phyloP scores from a whole-genome alignment of 2,113 vertebrate species.

The Chascanopsetta lugubris region DNA sequence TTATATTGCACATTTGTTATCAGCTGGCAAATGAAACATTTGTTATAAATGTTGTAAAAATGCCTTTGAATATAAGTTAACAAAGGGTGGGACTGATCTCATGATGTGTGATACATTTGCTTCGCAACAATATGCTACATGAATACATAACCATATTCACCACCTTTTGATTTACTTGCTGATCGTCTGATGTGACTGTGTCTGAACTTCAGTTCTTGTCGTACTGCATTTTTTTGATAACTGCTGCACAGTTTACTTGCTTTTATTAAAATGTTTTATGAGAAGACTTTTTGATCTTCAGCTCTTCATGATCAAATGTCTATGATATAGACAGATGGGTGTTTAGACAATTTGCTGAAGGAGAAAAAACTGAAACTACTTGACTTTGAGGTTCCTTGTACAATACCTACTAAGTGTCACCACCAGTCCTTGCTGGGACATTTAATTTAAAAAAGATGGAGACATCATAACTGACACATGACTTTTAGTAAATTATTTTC shows the following conservation, averaged over 20 bases:
- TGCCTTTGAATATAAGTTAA: slow-evolving; percentile 2
- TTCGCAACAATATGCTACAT: too few species aligned
- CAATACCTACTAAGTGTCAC: too few species aligned
- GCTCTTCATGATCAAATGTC: not conserved
- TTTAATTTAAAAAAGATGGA: too few species aligned
- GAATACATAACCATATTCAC: too few species aligned
- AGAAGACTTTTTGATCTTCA: not conserved
- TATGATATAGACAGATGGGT: not conserved
- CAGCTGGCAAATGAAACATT: not conserved
- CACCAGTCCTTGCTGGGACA: too few species aligned
- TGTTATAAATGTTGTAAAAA: too few species aligned
- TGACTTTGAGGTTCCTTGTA: too few species aligned
- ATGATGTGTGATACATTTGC: not conserved
- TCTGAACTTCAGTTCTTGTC: not conserved
- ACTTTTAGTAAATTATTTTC: too few species aligned
- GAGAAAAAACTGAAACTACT: not conserved
- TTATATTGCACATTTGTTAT: not conserved
- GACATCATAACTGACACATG: too few species aligned
- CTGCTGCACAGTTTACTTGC: not conserved
- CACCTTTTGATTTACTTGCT: too few species aligned
- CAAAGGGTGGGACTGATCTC: too few species aligned
- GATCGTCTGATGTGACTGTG: not conserved
- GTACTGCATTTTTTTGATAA: not conserved
- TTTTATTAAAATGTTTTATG: not conserved
- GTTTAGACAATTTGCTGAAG: not conserved